Conservation (phyloP, 2,888 invertebrate genomes). For the Acleris literana region DNA sequence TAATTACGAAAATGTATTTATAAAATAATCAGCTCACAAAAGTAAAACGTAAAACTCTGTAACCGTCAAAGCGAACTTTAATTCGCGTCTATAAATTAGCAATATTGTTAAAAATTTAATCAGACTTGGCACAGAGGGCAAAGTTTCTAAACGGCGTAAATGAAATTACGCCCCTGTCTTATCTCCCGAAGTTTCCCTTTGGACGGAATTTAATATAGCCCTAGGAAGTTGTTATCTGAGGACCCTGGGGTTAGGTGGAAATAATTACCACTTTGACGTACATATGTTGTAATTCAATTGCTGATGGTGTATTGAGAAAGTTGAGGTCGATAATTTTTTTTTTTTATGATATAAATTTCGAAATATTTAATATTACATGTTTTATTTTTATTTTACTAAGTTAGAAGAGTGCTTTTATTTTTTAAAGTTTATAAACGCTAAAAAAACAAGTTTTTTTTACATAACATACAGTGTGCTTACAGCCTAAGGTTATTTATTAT, state of each 20-base stretch:
- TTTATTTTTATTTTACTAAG: too few relatives aligned
- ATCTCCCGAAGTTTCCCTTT: slow-evolving; percentile 62
- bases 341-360: too few relatives aligned
- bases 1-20: too few relatives aligned
- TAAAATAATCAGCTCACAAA: too few relatives aligned
- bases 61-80: slow-evolving; percentile 28
- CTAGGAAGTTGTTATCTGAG: slow-evolving; percentile 64
- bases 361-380: too few relatives aligned
- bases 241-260: slow-evolving; percentile 61
- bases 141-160: slow-evolving; percentile 68
- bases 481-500: too few relatives aligned
- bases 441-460: too few relatives aligned
- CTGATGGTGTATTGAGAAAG: not conserved
- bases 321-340: slow-evolving; percentile 1
- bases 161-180: slow-evolving; percentile 67
- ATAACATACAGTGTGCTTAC: too few relatives aligned
- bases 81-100: slow-evolving; percentile 44
- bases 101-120: slow-evolving; percentile 69
- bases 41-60: slow-evolving; percentile 9
- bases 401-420: too few relatives aligned
- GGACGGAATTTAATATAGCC: slow-evolving; percentile 68
- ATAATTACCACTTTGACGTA: slow-evolving; percentile 51
- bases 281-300: slow-evolving; percentile 30
- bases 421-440: too few relatives aligned
- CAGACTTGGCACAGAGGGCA: slow-evolving; percentile 51